These are phyloP conservation scores for Trichopria drosophilae DNA, from an alignment of 2,888 invertebrate genomes.

Conservation along the genomic window DNA sequence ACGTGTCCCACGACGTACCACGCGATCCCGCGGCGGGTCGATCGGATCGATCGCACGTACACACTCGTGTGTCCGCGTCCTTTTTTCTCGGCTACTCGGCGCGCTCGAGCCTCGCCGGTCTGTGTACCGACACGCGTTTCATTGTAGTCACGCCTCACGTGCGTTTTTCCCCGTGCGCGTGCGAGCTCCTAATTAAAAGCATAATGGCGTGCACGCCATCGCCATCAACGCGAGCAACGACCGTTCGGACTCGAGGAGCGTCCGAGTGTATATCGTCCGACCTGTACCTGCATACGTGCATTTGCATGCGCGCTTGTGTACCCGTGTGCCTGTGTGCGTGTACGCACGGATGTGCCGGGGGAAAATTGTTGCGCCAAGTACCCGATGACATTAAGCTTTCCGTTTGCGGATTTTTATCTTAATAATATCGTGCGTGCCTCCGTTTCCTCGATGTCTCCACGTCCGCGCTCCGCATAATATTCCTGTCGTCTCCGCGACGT, in stretches of 20 bases:
- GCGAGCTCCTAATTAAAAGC: slow-evolving; percentile 38
- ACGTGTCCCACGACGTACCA: not conserved
- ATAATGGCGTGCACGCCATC: slow-evolving; percentile 18
- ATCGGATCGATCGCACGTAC: not conserved
- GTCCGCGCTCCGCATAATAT: slow-evolving; percentile 3
- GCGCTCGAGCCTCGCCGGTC: slow-evolving; percentile 4
- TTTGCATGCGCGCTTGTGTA: not conserved
- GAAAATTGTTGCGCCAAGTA: slow-evolving; percentile 39
- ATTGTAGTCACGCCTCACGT: too few relatives aligned
- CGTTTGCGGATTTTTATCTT: slow-evolving; percentile 48
- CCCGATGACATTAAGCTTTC: slow-evolving; percentile 45
- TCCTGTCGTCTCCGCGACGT: slow-evolving; percentile 35
- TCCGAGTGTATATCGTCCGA: slow-evolving; percentile 37
- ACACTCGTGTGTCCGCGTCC: not conserved
- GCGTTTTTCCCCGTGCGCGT: too few relatives aligned
- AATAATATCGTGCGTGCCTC: slow-evolving; percentile 41
- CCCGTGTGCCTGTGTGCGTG: not conserved
- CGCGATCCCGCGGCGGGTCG: not conserved
- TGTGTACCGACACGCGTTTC: too few relatives aligned
- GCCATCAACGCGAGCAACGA: slow-evolving; percentile 28
- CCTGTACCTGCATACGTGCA: slow-evolving; percentile 23
- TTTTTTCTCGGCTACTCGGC: slow-evolving; percentile 6
- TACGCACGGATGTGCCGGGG: slow-evolving; percentile 1
- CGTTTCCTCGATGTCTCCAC: slow-evolving; percentile 14
- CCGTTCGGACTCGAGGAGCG: slow-evolving; percentile 5